Evolutionary conservation across 1,140 invertebrate species (phyloP), one percentile per base, ranked within the genome.

Genomic region (Hyposmocoma kahamanoa): DNA sequence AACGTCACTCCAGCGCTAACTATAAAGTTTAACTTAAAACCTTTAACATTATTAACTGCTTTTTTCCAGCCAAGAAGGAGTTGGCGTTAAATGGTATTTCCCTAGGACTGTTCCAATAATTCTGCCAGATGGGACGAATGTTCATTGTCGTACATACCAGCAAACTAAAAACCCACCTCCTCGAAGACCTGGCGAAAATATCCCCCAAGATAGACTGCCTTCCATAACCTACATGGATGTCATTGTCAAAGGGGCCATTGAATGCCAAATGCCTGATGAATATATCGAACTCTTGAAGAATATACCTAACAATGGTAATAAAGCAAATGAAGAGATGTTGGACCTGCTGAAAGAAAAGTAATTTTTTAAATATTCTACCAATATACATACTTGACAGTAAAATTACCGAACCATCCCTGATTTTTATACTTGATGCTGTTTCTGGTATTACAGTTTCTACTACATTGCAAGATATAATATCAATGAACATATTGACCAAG

Each of bases 61-160:
- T 22, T 76, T 3, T 86, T 87, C 11, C 70, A 92, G 90, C 48
- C 94, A 96, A 87, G 94, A 95, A 90, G 91, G 92, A 47, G 93
- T 95, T 1, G 77, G 88, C 20, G 68, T 88, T 18, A 89, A 90
- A 30, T 87, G 92, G 50, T 96, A 95, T 68, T 88, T 89, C 69
- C 80, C 90, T 20, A 78, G 93, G 55, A 80, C 86, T 34, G 90
- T 94, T 2, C 76, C 89, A 21, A 82, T 95, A 18, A 54, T 84
- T 42, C 88, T 88, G 13, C 59, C 74, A 1, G 69, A 82, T 46
- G 91, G 90, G 2, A 57, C 70, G 22, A 75, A 56, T 41, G 61
- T 90, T 1, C 74, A 84, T 32, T 94, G 93, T 66, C 81, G 91
- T 41, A 89, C 90, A 30, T 95, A 95, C 67, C 89, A 92, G 62